phyloP scores from a whole-genome alignment of 64 coral and sea anemone genomes.

The Pachyseris speciosa region DNA sequence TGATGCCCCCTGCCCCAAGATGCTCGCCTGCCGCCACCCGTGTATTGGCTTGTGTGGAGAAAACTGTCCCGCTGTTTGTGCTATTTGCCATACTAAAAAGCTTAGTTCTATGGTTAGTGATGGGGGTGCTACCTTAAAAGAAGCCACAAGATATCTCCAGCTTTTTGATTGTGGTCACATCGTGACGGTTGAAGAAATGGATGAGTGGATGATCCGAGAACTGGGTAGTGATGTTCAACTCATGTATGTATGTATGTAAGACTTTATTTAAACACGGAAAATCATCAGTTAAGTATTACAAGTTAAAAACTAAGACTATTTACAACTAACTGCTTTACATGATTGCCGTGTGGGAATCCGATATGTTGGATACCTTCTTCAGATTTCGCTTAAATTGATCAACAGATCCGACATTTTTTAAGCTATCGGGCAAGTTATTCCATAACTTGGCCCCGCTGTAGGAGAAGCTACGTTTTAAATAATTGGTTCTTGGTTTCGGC shows the following conservation, averaged over 20 bases:
- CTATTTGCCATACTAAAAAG: slow-evolving; percentile 38
- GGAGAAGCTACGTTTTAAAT: slow-evolving; percentile 11
- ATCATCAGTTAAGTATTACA: no score
- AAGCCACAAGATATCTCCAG: slow-evolving; percentile 29
- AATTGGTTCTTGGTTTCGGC: slow-evolving; percentile 23
- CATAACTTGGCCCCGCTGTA: slow-evolving; percentile 26
- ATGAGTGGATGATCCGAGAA: slow-evolving; percentile 1
- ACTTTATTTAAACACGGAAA: no score
- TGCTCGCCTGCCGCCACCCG: slow-evolving; percentile 51
- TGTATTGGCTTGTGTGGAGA: slow-evolving; percentile 75
- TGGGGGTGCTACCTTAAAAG: not conserved
- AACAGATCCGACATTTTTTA: not conserved
- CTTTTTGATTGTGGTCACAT: slow-evolving; percentile 53
- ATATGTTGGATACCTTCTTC: not conserved
- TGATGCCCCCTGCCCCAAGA: slow-evolving; percentile 48
- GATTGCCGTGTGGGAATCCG: not conserved
- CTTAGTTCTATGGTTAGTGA: not conserved
- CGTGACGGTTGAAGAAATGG: slow-evolving; percentile 37
- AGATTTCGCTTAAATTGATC: not conserved
- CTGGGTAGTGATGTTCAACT: not conserved
- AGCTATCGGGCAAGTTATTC: not conserved
- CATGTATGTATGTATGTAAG: no score
- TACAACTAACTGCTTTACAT: no score
- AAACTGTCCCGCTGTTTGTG: slow-evolving; percentile 45
- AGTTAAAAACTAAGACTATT: no score